Base-by-base conservation (phyloP, 1,140 invertebrate genomes). In the Platyscapa corneri region DNA sequence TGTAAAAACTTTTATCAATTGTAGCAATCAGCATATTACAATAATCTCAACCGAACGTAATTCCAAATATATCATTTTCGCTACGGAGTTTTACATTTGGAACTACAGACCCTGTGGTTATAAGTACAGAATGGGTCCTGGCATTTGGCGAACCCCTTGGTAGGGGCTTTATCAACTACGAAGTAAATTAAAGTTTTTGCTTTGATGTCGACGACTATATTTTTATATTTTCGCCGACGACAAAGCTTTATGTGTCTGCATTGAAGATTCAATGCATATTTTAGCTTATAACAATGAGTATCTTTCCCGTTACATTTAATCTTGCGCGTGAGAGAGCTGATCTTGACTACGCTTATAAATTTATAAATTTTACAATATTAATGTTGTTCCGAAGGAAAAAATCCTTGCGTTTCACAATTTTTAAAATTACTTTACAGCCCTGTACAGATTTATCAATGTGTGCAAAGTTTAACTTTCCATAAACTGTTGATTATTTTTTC, bases 31-130 rank as follows among this genome's bases (percentile, higher is more conserved):
- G 10, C 10, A 60, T 27, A 27, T 60, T 60, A 27, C 27, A 60
- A 27, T 60, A 27, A 27, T 60, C 14, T 60, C 27, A 60, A 60
- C 5, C 14, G 23, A 27, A 60, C 27, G 3, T 60, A 23, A 60
- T 5, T 60, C 10, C 27, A 60, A 60, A 27, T 27, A 53, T 10
- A 27, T 60, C 23, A 60, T 60, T 60, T 60, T 78, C 39, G 0
- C 75, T 64, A 37, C 16, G 74, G 49, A 82, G 14, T 82, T 42
- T 39, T 82, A 74, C 23, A 74, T 56, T 8, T 12, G 46, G 34
- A 82, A 74, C 85, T 92, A 92, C 46, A 91, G 90, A 78, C 91
- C 91, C 37, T 92, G 91, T 88, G 91, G 90, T 82, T 92, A 92
- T 77, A 91, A 90, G 27, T 92, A 92, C 42, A 90, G 89, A 16